Percentiles rank a stretch among this genome's conserved stretches.
Evolutionary conservation across 2,888 invertebrate genomes (phyloP).

Genomic region (Azorinus chamasolen): DNA sequence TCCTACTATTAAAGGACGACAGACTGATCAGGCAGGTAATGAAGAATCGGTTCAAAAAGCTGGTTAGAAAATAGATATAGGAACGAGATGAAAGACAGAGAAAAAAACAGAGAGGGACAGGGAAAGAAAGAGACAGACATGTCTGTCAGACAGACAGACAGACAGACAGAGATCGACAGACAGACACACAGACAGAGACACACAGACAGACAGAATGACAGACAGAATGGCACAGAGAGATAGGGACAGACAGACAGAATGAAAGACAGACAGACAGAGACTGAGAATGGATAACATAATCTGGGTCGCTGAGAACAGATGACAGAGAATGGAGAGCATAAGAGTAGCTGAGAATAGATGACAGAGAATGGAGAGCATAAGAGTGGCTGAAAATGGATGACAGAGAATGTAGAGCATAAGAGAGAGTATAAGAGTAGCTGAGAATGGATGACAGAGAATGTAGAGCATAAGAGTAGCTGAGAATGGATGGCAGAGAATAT

Average conservation of each 20-base stretch:
- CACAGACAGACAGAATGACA: neutral
- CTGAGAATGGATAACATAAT: too few relatives aligned
- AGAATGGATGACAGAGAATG: too few relatives aligned
- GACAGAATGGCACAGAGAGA: neutral
- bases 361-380: too few relatives aligned
- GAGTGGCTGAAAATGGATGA: too few relatives aligned
- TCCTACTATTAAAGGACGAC: neutral
- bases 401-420: too few relatives aligned
- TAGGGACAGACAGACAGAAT: neutral
- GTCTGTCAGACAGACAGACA: neutral
- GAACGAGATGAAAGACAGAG: neutral
- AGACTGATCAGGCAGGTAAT: neutral
- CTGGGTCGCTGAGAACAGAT: too few relatives aligned
- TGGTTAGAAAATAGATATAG: neutral
- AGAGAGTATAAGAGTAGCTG: too few relatives aligned
- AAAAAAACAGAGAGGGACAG: neutral
- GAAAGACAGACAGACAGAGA: neutral
- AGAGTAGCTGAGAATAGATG: too few relatives aligned
- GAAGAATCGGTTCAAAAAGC: neutral
- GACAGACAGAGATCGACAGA: neutral
- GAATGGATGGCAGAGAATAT: too few relatives aligned
- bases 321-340: too few relatives aligned
- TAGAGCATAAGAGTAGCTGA: too few relatives aligned
- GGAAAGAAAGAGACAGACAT: neutral
- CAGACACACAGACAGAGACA: neutral